Base-by-base conservation (phyloP, 2,888 invertebrate species). In the Lagria hirta region DNA sequence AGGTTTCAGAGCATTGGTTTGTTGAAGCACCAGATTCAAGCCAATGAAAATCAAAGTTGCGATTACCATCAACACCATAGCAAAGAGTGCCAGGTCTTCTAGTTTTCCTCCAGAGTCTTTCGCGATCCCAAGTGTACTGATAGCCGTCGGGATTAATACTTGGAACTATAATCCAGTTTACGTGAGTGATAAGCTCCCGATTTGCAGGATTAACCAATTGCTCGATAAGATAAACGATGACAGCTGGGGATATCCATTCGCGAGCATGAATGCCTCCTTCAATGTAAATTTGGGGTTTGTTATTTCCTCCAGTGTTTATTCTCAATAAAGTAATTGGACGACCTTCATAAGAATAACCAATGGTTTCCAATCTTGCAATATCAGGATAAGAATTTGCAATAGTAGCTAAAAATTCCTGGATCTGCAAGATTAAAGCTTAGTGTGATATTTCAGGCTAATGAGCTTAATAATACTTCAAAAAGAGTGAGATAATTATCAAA, bases 61-160 rank as follows among this genome's bases (percentile, higher is more conserved):
- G 73, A 66, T 89, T 89, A 0, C 80, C 80, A 60, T 89, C 89
- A 0, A 81, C 81, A 7, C 89, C 89, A 2, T 17, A n/a, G 20
- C 33, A 32, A n/a, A 10, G 7, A 2, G 7, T 18, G 18, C n/a
- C 8, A 7, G 18, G 21, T 8, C n/a, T 29, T 15, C 13, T 15
- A 4, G n/a, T n/a, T n/a, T n/a, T n/a, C n/a, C n/a, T n/a, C n/a
- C n/a, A n/a, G n/a, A n/a, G n/a, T n/a, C n/a, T n/a, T n/a, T n/a
- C 77, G 11, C 34, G 52, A 1, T 66, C 66, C 52, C 75, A 75
- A 2, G 78, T 75, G 64, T 68, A 81, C 51, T 75, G 77, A 55
- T 86, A 87, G 4, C 87, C 86, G 68, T 87, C 87, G 10, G 86
- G 85, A 62, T 87, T 87, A 21, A 80, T 70, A 7, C 81, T 71